Conservation (phyloP, 2,113 vertebrate species). For the Takifugu bimaculatus region DNA sequence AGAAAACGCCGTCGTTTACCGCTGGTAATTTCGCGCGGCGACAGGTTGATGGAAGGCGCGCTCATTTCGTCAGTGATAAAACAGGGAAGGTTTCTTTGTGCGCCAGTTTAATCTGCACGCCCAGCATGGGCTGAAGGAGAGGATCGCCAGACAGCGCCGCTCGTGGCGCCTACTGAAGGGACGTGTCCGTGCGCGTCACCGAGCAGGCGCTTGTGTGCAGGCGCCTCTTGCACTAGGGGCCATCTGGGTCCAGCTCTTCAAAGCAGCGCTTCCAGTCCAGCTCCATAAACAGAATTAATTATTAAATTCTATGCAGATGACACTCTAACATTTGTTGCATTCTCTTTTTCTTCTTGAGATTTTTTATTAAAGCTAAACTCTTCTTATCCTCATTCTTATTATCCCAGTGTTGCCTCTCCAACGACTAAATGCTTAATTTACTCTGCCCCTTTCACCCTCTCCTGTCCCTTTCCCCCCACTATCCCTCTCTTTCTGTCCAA, state of each 20-base stretch:
- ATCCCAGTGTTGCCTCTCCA: constrained; percentile 36
- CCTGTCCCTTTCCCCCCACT: constrained; percentile 4
- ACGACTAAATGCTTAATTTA: constrained; percentile 50
- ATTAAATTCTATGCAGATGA: constrained; percentile 67
- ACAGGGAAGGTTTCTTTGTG: constrained; percentile 20
- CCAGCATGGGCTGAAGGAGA: constrained; percentile 46
- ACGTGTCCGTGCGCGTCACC: constrained; percentile 51
- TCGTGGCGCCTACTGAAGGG: constrained; percentile 75
- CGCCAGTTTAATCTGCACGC: constrained; percentile 11
- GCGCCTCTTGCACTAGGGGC: constrained; percentile 63
- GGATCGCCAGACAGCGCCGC: constrained; percentile 63
- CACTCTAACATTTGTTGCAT: constrained; percentile 61
- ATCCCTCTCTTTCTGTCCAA: constrained; percentile 41
- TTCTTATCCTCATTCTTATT: constrained; percentile 25
- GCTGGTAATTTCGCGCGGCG: constrained; percentile 48
- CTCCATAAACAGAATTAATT: constrained; percentile 66
- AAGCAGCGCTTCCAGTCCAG: constrained; percentile 51
- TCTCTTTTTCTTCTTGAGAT: constrained; percentile 35
- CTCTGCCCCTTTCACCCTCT: constrained; percentile 12
- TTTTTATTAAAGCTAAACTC: too few relatives aligned
- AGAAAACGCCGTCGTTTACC: constrained; percentile 12
- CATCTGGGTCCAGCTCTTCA: constrained; percentile 75
- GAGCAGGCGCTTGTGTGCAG: constrained; percentile 7
- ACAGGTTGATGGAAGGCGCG: constrained; percentile 41
- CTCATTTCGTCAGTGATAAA: constrained; percentile 37